phyloP scores from a whole-genome alignment of 2,113 vertebrate species.

The Chaetodon trifascialis region DNA sequence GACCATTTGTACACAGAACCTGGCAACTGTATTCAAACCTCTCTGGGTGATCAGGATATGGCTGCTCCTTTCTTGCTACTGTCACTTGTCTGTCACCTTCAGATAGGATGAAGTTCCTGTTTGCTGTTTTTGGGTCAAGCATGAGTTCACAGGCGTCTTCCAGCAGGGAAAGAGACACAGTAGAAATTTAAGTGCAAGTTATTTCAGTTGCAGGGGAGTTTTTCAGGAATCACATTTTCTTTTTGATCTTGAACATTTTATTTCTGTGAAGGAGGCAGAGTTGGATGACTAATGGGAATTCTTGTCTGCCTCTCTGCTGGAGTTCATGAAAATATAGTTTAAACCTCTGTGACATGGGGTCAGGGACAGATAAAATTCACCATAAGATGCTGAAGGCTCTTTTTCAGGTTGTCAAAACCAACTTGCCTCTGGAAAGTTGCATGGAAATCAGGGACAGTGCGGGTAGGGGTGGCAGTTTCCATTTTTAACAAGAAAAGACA shows the following conservation, averaged over 20 bases:
- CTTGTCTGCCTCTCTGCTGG: neutral
- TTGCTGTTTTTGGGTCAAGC: constrained; percentile 21
- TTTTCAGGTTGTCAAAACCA: neutral
- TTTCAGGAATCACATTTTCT: neutral
- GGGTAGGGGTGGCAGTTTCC: neutral
- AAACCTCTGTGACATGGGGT: neutral
- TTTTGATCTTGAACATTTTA: neutral
- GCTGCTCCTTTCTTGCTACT: neutral
- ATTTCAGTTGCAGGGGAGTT: neutral
- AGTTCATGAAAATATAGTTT: neutral
- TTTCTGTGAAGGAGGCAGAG: neutral
- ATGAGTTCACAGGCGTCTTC: constrained; percentile 28
- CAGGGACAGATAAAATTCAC: neutral
- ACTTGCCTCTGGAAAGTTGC: neutral
- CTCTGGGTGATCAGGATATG: constrained; percentile 5
- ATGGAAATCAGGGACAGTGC: neutral
- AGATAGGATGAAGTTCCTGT: neutral
- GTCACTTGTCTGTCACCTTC: neutral
- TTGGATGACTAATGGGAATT: neutral
- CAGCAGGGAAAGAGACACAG: neutral
- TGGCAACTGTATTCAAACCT: constrained; percentile 2
- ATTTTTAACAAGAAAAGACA: neutral
- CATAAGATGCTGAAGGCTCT: neutral
- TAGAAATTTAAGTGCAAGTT: neutral
- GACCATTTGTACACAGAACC: constrained; percentile 16